Percentiles rank a stretch among this genome's conserved stretches.
phyloP scores from a whole-genome alignment of 2,888 invertebrate species.

The Melolontha melolontha region DNA sequence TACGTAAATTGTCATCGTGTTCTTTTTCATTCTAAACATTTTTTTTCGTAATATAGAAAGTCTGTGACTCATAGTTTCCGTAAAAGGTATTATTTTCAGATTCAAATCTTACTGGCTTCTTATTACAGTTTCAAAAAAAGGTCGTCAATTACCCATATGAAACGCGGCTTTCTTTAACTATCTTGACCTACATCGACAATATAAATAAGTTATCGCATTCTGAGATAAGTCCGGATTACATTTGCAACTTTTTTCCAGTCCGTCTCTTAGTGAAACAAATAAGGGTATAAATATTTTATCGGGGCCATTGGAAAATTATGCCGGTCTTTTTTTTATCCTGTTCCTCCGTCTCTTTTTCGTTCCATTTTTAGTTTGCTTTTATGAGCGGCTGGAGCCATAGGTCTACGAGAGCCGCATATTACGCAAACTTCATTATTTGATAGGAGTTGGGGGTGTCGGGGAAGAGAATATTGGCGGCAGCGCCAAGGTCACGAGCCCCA shows the following conservation, averaged over 20 bases:
- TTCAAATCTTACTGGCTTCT: neutral
- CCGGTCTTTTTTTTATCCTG: conserved; percentile 5
- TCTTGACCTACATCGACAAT: conserved; percentile 23
- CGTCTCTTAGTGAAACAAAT: conserved; percentile 27
- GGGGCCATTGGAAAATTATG: conserved; percentile 30
- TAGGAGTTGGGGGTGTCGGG: neutral
- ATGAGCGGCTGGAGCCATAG: conserved; percentile 32
- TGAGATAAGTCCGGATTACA: conserved; percentile 17
- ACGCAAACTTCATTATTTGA: conserved; percentile 35
- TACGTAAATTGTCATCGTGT: too few relatives aligned
- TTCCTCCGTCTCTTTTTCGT: neutral
- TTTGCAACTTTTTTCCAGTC: conserved; percentile 17
- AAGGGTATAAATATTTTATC: conserved; percentile 38
- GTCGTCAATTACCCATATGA: conserved; percentile 24
- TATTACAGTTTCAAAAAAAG: neutral
- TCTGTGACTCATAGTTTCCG: neutral
- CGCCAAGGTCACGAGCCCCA: conserved; percentile 27
- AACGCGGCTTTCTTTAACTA: conserved; percentile 15
- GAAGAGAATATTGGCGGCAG: conserved; percentile 7
- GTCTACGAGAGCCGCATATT: conserved; percentile 24
- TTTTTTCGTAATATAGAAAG: conserved; percentile 4
- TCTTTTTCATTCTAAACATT: neutral
- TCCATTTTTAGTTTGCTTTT: conserved; percentile 36
- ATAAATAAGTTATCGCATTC: conserved; percentile 22
- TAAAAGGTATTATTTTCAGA: conserved; percentile 19